Conservation (phyloP, 2,888 invertebrate species). For the Chrysodeixis includens region DNA sequence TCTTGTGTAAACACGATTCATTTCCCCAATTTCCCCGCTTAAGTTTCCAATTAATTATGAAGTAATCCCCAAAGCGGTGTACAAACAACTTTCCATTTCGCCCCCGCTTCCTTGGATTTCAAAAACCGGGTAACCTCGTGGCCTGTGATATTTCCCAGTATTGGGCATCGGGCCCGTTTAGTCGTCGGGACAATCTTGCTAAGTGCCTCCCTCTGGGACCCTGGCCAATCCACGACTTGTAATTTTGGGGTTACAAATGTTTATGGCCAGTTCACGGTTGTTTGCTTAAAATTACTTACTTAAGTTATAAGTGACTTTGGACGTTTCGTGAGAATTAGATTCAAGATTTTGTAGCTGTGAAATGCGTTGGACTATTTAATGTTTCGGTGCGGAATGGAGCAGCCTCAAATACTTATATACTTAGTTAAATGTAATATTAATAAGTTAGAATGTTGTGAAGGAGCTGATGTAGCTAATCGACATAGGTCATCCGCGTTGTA, state of each 20-base stretch:
- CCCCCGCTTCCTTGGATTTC: constrained; percentile 22
- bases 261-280: constrained; percentile 22
- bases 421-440: too few relatives aligned
- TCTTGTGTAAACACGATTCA: constrained; percentile 25
- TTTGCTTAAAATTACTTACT: constrained; percentile 17
- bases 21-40: constrained; percentile 39
- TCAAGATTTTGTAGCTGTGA: not conserved
- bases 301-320: constrained; percentile 20
- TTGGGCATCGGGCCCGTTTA: constrained; percentile 27
- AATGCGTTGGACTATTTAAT: not conserved
- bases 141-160: constrained; percentile 43
- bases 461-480: too few relatives aligned
- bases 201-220: constrained; percentile 39
- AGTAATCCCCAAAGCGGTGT: constrained; percentile 42
- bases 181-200: constrained; percentile 42
- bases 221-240: constrained; percentile 8
- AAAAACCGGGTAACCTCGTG: constrained; percentile 39
- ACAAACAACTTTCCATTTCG: constrained; percentile 43
- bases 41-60: constrained; percentile 55
- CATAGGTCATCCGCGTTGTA: too few relatives aligned
- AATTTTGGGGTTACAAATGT: constrained; percentile 16
- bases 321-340: constrained; percentile 17
- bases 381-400: not conserved
- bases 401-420: too few relatives aligned
- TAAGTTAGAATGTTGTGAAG: too few relatives aligned